phyloP scores from a whole-genome alignment of 1,140 invertebrate genomes.

The Heterodera carotae region DNA sequence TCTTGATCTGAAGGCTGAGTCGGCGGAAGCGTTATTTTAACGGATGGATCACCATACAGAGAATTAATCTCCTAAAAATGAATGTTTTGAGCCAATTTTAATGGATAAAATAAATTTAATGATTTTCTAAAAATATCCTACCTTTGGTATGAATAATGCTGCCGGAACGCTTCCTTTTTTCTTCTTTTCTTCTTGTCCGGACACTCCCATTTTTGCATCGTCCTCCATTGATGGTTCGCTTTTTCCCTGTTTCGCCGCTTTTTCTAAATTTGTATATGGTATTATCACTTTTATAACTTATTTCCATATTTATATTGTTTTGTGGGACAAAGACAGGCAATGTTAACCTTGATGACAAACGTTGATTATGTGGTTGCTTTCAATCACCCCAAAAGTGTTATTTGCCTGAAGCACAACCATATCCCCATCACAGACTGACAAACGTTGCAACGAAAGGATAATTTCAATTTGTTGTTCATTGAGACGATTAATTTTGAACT shows the following conservation, averaged over 20 bases:
- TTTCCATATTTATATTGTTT: background rate
- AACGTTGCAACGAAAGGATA: background rate
- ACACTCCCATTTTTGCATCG: background rate
- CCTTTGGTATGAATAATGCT: conserved; percentile 35
- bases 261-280: no score
- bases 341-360: background rate
- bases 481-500: conserved; percentile 21
- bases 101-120: background rate
- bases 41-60: conserved; percentile 32
- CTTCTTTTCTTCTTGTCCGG: conserved; percentile 15
- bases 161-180: conserved; percentile 28
- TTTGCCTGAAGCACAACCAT: conserved; percentile 21
- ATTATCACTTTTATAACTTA: background rate
- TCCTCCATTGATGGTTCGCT: background rate
- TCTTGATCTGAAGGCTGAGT: background rate
- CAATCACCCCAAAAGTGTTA: conserved; percentile 21
- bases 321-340: background rate
- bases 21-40: background rate
- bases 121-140: background rate
- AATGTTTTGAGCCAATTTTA: background rate
- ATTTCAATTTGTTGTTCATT: conserved; percentile 21
- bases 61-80: conserved; percentile 35
- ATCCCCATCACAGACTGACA: conserved; percentile 9
- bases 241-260: background rate
- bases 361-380: conserved; percentile 11